Conservation (phyloP, 1,140 invertebrate genomes). For the Drosophila azteca region DNA sequence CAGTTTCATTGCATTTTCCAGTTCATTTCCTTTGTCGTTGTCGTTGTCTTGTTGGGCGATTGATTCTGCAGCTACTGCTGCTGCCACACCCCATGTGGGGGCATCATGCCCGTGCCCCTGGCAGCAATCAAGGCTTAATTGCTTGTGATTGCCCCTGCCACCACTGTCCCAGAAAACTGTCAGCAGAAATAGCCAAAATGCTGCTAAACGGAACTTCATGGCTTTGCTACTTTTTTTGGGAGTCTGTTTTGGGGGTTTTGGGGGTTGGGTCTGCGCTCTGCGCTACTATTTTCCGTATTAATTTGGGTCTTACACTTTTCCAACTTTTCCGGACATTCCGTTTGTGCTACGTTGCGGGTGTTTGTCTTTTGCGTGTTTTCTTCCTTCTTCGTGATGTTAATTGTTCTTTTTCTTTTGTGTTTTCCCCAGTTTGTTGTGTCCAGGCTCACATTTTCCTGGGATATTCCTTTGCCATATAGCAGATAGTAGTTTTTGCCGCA, state of each 20-base stretch:
- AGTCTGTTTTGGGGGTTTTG: neutral
- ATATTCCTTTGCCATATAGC: conserved; percentile 13
- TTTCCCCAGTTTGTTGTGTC: conserved; percentile 43
- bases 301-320: conserved; percentile 37
- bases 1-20: conserved; percentile 71
- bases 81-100: conserved; percentile 31
- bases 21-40: conserved; percentile 62
- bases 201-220: conserved; percentile 72
- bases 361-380: conserved; percentile 35
- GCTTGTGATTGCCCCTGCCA: conserved; percentile 48
- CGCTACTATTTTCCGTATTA: conserved; percentile 55
- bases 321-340: conserved; percentile 67
- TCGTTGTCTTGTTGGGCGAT: conserved; percentile 14
- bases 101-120: conserved; percentile 11
- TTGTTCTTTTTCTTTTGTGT: conserved; percentile 52
- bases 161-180: conserved; percentile 52
- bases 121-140: conserved; percentile 64
- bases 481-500: conserved; percentile 46
- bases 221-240: conserved; percentile 26
- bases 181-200: conserved; percentile 78
- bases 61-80: conserved; percentile 41
- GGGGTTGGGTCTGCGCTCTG: too few relatives aligned
- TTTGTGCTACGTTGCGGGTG: conserved; percentile 22
- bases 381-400: conserved; percentile 43
- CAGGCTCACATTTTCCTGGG: conserved; percentile 54